A percentile compares a stretch with the other conserved stretches of the same genome.
Evolutionary conservation across 2,888 invertebrate genomes (phyloP).

Genomic region (Gortyna flavago): DNA sequence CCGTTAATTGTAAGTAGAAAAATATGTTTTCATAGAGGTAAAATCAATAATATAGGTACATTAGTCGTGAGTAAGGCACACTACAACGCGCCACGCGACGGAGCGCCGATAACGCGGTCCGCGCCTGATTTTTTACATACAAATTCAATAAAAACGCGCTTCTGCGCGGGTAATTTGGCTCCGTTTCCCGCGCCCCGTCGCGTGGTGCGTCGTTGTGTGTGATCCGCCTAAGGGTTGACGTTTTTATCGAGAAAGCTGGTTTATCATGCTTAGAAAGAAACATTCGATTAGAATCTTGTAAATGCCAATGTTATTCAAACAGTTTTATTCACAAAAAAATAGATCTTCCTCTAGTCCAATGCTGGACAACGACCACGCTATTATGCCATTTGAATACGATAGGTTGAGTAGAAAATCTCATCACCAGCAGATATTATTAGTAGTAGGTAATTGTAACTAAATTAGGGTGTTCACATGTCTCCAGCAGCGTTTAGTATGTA

Average conservation of each 20-base stretch:
- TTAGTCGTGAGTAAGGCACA: neutral
- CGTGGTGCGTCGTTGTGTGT: neutral
- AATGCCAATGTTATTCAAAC: neutral
- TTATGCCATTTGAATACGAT: neutral
- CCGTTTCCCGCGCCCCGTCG: neutral
- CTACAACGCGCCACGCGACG: no score
- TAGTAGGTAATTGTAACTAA: neutral
- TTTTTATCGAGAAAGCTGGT: neutral
- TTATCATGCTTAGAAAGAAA: neutral
- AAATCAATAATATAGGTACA: neutral
- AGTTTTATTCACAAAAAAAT: neutral
- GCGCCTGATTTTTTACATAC: no score
- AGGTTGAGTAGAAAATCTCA: neutral
- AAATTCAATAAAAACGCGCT: no score
- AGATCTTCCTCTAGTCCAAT: neutral
- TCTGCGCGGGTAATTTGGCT: no score
- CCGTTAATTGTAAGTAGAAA: conserved; percentile 23
- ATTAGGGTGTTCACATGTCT: neutral
- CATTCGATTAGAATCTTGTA: neutral
- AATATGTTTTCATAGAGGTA: neutral
- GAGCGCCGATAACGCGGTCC: no score
- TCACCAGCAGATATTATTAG: neutral
- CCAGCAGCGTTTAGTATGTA: neutral
- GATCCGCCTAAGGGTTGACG: neutral
- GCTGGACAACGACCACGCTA: neutral